Evolutionary conservation across 1,140 invertebrate species (phyloP).

Genomic region (Eulimnadia texana): DNA sequence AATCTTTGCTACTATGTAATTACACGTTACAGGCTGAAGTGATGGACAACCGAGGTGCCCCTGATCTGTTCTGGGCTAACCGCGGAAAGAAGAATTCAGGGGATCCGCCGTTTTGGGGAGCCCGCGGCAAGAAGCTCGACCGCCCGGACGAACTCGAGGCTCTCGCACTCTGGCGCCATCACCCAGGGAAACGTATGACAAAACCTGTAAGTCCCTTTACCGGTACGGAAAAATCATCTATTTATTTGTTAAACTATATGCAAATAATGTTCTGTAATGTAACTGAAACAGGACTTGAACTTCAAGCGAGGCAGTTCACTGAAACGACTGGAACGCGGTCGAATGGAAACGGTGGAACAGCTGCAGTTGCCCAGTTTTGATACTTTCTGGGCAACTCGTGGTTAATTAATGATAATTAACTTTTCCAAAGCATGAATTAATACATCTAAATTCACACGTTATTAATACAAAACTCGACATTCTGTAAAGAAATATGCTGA

Average conservation of each 20-base stretch:
- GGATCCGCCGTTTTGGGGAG: constrained; percentile 23
- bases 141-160: background rate
- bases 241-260: background rate
- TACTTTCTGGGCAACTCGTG: background rate
- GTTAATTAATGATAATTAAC: no score
- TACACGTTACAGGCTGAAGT: background rate
- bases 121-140: constrained; percentile 19
- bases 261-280: background rate
- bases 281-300: background rate
- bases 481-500: background rate
- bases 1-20: no score
- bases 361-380: background rate
- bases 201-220: background rate
- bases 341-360: background rate
- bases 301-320: background rate
- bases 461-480: background rate
- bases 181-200: no score
- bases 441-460: no score
- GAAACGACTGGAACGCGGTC: background rate
- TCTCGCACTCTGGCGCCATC: background rate
- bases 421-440: no score
- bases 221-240: background rate
- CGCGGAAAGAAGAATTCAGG: constrained; percentile 23
- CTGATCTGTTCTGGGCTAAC: constrained; percentile 22
- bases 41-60: background rate